Conservation (phyloP, 2,113 vertebrate species). For the Cranoglanis bouderius region DNA sequence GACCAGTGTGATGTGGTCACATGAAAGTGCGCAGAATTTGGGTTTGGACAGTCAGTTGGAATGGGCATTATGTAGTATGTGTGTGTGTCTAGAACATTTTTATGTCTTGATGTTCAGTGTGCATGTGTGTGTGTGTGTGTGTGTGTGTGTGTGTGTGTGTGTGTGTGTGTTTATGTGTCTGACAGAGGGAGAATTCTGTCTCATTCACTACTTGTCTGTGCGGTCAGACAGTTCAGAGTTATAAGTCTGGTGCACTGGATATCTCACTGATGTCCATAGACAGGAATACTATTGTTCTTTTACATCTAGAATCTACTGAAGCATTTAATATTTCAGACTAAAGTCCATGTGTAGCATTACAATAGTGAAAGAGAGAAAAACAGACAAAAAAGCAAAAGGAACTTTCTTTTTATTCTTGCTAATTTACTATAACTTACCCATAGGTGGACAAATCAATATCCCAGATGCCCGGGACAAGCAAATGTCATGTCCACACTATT, state of each 20-base stretch:
- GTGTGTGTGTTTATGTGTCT: neutral
- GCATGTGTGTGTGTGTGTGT: neutral
- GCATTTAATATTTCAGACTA: slow-evolving; percentile 19
- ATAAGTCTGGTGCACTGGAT: slow-evolving; percentile 18
- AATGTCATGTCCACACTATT: neutral
- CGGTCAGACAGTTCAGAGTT: slow-evolving; percentile 14
- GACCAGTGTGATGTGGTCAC: neutral
- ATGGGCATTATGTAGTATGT: slow-evolving; percentile 23
- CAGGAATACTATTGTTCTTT: slow-evolving; percentile 14
- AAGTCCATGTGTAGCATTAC: neutral
- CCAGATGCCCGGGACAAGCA: neutral
- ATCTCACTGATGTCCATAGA: slow-evolving; percentile 3
- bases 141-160: neutral
- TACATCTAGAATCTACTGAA: slow-evolving; percentile 9
- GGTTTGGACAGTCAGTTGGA: slow-evolving; percentile 19
- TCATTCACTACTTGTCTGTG: neutral
- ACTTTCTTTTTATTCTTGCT: neutral
- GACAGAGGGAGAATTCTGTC: neutral
- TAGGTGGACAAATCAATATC: neutral
- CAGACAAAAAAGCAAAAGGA: neutral
- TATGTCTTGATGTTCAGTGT: neutral
- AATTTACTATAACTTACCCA: neutral
- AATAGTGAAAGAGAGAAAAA: neutral
- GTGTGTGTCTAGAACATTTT: neutral
- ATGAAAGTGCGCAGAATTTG: slow-evolving; percentile 9